A percentile compares a stretch with the other conserved stretches of the same genome.
These are phyloP conservation scores for Germaria angustata DNA, from an alignment of 2,888 invertebrate genomes.

Conservation along the genomic window DNA sequence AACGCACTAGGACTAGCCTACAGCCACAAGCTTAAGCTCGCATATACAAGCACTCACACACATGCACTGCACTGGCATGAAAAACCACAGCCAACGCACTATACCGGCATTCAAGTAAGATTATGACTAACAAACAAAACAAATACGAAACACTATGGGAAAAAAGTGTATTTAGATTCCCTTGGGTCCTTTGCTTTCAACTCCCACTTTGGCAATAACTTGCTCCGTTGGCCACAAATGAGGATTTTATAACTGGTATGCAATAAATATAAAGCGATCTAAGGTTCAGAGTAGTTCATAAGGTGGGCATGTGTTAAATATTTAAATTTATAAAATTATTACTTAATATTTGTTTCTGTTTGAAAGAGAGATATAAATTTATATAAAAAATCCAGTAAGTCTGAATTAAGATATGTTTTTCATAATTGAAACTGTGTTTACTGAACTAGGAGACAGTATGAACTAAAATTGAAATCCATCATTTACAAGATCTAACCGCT, in stretches of 20 bases:
- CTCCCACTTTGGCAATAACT: background rate
- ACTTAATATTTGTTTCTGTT: background rate
- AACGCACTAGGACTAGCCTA: background rate
- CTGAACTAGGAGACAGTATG: no score
- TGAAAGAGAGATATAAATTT: no score
- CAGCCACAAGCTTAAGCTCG: no score
- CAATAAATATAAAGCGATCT: background rate
- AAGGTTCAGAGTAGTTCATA: background rate
- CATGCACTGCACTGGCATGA: background rate
- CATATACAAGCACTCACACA: background rate
- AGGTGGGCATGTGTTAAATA: no score
- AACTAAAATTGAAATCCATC: no score
- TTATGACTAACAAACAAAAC: conserved; percentile 7
- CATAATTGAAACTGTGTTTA: no score
- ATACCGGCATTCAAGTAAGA: background rate
- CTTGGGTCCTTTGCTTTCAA: background rate
- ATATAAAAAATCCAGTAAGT: no score
- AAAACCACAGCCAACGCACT: conserved; percentile 12
- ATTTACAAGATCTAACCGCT: no score
- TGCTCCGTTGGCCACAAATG: background rate
- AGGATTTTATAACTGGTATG: background rate
- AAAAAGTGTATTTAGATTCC: background rate
- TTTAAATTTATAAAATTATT: no score
- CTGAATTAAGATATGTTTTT: no score
- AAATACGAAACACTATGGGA: background rate